A percentile compares a stretch with the other conserved stretches of the same genome.
These are phyloP conservation scores for Brassicogethes aeneus DNA, from an alignment of 2,888 invertebrate genomes.

Conservation along the genomic window DNA sequence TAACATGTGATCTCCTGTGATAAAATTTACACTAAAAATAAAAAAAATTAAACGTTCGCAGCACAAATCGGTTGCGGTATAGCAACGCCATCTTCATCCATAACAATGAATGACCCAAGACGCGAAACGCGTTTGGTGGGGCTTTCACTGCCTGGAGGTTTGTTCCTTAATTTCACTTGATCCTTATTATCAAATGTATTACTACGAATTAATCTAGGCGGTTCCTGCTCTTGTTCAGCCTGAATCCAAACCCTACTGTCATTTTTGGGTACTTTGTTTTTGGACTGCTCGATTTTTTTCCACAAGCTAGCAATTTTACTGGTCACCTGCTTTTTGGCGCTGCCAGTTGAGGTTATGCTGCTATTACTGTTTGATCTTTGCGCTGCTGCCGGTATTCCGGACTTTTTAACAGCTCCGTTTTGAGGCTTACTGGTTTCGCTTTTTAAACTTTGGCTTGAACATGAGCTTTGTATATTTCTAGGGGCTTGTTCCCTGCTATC, in stretches of 20 bases:
- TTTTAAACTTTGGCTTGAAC: conserved; percentile 50
- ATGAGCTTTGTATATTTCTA: conserved; percentile 42
- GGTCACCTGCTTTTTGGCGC: conserved; percentile 52
- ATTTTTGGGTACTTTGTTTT: conserved; percentile 46
- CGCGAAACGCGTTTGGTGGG: conserved; percentile 42
- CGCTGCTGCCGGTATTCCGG: conserved; percentile 26
- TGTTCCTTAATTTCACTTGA: conserved; percentile 23
- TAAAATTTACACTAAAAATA: conserved; percentile 3
- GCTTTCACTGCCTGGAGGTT: conserved; percentile 20
- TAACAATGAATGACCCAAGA: conserved; percentile 44
- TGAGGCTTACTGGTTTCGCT: conserved; percentile 5
- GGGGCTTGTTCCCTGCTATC: conserved; percentile 31
- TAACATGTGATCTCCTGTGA: conserved; percentile 2
- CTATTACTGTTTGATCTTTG: conserved; percentile 48
- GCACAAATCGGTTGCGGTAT: not conserved
- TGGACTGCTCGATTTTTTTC: conserved; percentile 67
- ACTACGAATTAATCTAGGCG: conserved; percentile 47
- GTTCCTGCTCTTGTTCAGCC: conserved; percentile 33
- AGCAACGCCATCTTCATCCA: conserved; percentile 31
- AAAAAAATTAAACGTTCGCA: not conserved
- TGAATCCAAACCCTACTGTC: conserved; percentile 38
- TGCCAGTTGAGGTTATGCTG: conserved; percentile 38
- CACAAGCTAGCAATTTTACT: conserved; percentile 75
- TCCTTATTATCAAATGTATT: conserved; percentile 55
- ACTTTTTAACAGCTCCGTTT: conserved; percentile 29